A percentile compares a stretch with the other conserved stretches of the same genome.
These are phyloP conservation scores for Holothuria scabra DNA, from an alignment of 53 echinoderm and acorn worm genomes.

Conservation along the genomic window DNA sequence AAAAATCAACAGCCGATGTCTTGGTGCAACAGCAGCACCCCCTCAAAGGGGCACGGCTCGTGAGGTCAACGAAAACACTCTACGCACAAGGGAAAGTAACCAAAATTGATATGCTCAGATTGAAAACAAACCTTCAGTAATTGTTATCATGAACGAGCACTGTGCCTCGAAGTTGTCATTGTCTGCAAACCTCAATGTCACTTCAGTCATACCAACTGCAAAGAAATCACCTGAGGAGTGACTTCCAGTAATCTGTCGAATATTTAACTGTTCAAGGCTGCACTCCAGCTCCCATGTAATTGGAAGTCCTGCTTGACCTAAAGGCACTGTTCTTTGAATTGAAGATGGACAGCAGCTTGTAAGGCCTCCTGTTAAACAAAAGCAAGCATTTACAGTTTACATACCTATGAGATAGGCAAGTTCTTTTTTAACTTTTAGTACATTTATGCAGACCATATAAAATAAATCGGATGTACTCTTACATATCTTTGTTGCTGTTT, in stretches of 20 bases:
- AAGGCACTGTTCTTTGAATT: not conserved
- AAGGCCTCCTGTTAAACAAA: not conserved
- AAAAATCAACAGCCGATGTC: too few species aligned
- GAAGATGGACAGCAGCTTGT: constrained; percentile 47
- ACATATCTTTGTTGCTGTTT: too few species aligned
- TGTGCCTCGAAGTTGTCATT: constrained; percentile 1
- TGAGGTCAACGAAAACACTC: too few species aligned
- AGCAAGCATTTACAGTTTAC: not conserved
- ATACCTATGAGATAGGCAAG: not conserved
- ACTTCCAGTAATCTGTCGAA: constrained; percentile 26
- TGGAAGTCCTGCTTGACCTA: not conserved
- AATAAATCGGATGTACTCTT: too few species aligned
- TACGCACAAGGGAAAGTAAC: too few species aligned
- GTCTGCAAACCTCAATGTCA: constrained; percentile 54
- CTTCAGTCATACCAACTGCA: constrained; percentile 52
- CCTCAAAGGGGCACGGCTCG: too few species aligned
- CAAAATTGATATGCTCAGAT: too few species aligned
- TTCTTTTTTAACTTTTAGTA: not conserved
- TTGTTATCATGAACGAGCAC: constrained; percentile 18
- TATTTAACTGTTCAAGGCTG: not conserved
- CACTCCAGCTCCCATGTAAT: constrained; percentile 30
- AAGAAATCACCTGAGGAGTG: constrained; percentile 33
- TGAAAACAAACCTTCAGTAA: constrained; percentile 14
- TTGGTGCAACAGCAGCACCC: too few species aligned
- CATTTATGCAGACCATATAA: too few species aligned